Percentiles rank a stretch among this genome's conserved stretches.
phyloP scores from a whole-genome alignment of 2,888 invertebrate genomes.

The Leptogaster cylindrica region DNA sequence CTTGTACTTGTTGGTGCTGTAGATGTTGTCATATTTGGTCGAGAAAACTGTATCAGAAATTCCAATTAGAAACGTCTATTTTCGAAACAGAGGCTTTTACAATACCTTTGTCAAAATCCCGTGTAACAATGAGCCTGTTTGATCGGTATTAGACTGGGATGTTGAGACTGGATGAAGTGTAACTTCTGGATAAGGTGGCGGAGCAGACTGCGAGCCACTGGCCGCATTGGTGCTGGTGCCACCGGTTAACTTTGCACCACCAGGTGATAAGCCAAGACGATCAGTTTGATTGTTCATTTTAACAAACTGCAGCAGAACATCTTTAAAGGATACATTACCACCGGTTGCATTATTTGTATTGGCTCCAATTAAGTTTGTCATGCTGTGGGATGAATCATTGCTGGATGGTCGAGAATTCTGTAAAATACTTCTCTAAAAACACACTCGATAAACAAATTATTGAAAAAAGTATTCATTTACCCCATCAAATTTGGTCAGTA shows the following conservation, averaged over 20 bases:
- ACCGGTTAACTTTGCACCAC: conserved; percentile 51
- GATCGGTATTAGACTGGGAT: conserved; percentile 58
- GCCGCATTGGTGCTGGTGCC: neutral
- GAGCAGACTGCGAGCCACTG: conserved; percentile 51
- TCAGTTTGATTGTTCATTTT: conserved; percentile 61
- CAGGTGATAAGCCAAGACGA: conserved; percentile 42
- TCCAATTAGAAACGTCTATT: too few species aligned
- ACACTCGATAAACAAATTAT: neutral
- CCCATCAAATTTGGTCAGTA: conserved; percentile 44
- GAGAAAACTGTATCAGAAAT: conserved; percentile 15
- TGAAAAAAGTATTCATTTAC: conserved; percentile 33
- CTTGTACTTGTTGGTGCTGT: conserved; percentile 46
- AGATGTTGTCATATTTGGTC: conserved; percentile 17
- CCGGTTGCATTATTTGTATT: conserved; percentile 45
- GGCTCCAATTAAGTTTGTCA: conserved; percentile 54
- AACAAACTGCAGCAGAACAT: conserved; percentile 78
- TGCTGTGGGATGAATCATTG: conserved; percentile 65
- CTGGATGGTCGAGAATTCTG: conserved; percentile 62
- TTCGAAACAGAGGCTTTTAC: too few species aligned
- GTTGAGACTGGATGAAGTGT: conserved; percentile 74
- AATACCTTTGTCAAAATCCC: conserved; percentile 76
- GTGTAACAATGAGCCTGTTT: conserved; percentile 71
- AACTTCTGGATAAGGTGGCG: conserved; percentile 75
- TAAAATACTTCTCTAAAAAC: conserved; percentile 4
- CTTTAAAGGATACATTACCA: conserved; percentile 69